Percentiles rank a stretch among this genome's conserved stretches.
Evolutionary conservation across 2,797 vertebrate species (phyloP).

Genomic region (Lagodon rhomboides): DNA sequence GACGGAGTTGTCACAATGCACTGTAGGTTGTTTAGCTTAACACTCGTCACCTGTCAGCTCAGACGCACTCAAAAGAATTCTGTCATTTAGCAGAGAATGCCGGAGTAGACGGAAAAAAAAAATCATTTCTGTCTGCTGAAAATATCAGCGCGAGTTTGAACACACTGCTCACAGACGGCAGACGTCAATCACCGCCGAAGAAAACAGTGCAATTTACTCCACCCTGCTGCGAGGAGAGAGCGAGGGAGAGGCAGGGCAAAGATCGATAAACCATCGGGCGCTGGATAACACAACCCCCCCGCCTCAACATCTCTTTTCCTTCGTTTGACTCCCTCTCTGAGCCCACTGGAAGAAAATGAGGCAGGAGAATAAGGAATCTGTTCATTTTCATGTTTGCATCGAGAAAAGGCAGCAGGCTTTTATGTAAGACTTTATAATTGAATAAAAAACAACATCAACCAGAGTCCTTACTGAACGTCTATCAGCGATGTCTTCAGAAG

Average conservation of each 20-base stretch:
- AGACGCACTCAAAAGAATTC: slow-evolving; percentile 39
- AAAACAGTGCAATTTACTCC: slow-evolving; percentile 73
- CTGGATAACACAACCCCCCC: slow-evolving; percentile 51
- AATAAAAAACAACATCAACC: slow-evolving; percentile 27
- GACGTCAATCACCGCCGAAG: slow-evolving; percentile 63
- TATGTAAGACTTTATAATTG: slow-evolving; percentile 12
- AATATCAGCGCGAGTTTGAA: slow-evolving; percentile 56
- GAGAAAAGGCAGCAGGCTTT: not conserved
- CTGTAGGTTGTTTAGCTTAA: slow-evolving; percentile 60
- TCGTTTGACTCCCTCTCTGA: slow-evolving; percentile 5
- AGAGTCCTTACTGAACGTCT: slow-evolving; percentile 7
- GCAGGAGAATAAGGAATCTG: slow-evolving; percentile 22
- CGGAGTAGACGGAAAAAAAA: slow-evolving; percentile 17
- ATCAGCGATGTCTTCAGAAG: slow-evolving; percentile 13
- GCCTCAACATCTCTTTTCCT: slow-evolving; percentile 32
- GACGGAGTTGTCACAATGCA: slow-evolving; percentile 64
- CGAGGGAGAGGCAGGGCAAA: not conserved
- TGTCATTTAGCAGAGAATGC: slow-evolving; percentile 40
- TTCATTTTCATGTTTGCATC: slow-evolving; percentile 35
- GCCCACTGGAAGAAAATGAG: slow-evolving; percentile 18
- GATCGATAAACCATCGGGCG: slow-evolving; percentile 69
- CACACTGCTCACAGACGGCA: slow-evolving; percentile 45
- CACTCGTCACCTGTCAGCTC: slow-evolving; percentile 66
- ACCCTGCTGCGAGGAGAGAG: slow-evolving; percentile 29
- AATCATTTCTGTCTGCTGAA: slow-evolving; percentile 41